phyloP scores from a whole-genome alignment of 2,888 invertebrate species.

The Ectropis crepuscularia region DNA sequence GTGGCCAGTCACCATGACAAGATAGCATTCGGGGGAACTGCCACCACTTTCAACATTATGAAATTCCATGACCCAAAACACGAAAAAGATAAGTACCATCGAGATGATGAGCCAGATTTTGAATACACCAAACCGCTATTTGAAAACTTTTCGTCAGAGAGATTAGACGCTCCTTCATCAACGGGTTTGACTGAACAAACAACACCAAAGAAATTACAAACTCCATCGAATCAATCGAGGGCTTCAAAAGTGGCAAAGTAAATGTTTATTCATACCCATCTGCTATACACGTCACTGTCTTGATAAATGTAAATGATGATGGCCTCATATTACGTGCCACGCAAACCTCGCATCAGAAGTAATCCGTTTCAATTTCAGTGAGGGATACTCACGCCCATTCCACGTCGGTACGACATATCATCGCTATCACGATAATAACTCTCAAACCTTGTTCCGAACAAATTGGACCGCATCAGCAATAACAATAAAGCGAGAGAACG shows the following conservation, averaged over 20 bases:
- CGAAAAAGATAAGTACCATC: conserved; percentile 56
- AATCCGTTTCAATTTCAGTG: conserved; percentile 70
- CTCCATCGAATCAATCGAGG: neutral
- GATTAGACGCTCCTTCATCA: neutral
- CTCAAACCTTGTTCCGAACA: conserved; percentile 61
- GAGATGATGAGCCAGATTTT: conserved; percentile 38
- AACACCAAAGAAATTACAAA: neutral
- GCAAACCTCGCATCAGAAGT: conserved; percentile 68
- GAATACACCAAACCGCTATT: conserved; percentile 44
- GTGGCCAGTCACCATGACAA: conserved; percentile 67
- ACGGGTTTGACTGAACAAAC: neutral
- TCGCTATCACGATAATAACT: conserved; percentile 59
- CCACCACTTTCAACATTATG: conserved; percentile 68
- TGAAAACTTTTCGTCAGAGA: conserved; percentile 17
- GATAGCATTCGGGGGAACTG: conserved; percentile 76
- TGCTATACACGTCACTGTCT: conserved; percentile 29
- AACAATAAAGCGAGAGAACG: conserved; percentile 59
- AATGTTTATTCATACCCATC: conserved; percentile 34
- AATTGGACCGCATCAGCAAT: conserved; percentile 67
- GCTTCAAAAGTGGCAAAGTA: conserved; percentile 9
- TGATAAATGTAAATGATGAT: conserved; percentile 61
- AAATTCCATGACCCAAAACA: conserved; percentile 76
- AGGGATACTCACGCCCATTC: conserved; percentile 60
- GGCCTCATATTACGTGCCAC: conserved; percentile 60
- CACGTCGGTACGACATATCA: conserved; percentile 52